Evolutionary conservation across 2,113 vertebrate genomes (phyloP), one percentile per base, ranked within the genome.

Genomic region (Kobus ellipsiprymnus): DNA sequence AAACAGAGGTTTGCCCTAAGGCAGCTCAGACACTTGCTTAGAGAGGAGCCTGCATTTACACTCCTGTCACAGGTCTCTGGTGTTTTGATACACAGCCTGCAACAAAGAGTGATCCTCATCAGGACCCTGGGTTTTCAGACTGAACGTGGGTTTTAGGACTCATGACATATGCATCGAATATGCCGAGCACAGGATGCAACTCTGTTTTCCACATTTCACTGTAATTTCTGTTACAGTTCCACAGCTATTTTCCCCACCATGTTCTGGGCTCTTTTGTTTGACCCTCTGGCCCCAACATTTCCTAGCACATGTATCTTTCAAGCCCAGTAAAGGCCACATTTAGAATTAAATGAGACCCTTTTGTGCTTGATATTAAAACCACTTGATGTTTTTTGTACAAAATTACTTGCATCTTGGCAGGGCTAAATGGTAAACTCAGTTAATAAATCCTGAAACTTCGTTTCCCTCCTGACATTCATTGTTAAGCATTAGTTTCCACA

Each of bases 391-490:
- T 94, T 88, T 96, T 57, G 23, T 57, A 90, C 15, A 77, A 81
- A 97, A 94, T 82, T 67, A 81, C 91, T 97, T 86, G 90, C 48
- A 81, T 95, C 62, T 95, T 97, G 87, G 94, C 86, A 29, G 48
- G 44, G 64, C 93, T 97, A 87, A 90, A 52, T 91, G 89, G 44
- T 77, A 89, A 95, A 95, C 81, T 94, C 89, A 92, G 93, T 97
- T 96, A 97, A 96, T 97, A 88, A 90, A 90, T 94, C 90, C 91
- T 57, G 77, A 98, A 96, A 96, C 90, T 89, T 98, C 93, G 96
- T 98, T 98, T 96, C 74, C 86, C 87, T 82, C 55, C 77, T 52
- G 48, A 85, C 74, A 59, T 80, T 87, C 80, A 55, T 91, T 52
- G 50, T 88, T 82, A 90, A 93, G 59, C 33, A 1, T 50, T 60